A percentile compares a stretch with the other conserved stretches of the same genome.
phyloP scores from a whole-genome alignment of 2,888 invertebrate species.

The Cataglyphis rosenhaueri region DNA sequence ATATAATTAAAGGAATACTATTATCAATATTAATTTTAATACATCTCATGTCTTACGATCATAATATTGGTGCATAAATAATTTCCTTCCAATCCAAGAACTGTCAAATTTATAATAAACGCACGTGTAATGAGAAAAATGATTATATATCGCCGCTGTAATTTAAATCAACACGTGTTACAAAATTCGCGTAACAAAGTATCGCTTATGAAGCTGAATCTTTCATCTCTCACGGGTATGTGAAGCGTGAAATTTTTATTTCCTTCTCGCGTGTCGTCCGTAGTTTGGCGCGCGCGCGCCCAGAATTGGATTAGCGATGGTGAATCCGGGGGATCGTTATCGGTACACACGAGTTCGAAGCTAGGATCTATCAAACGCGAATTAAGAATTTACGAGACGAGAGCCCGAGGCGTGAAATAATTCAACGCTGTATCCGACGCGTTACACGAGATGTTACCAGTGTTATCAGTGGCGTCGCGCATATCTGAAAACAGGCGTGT shows the following conservation, averaged over 20 bases:
- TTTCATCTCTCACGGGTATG: constrained; percentile 25
- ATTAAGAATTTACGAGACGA: constrained; percentile 35
- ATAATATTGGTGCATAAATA: neutral
- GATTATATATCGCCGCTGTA: neutral
- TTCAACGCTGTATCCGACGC: neutral
- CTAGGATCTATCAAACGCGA: constrained; percentile 18
- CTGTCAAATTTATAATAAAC: neutral
- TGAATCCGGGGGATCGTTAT: constrained; percentile 9
- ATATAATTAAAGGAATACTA: neutral
- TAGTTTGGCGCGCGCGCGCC: neutral
- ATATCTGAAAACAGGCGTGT: constrained; percentile 33
- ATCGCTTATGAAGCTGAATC: constrained; percentile 24
- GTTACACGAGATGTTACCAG: constrained; percentile 5
- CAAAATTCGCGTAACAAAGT: constrained; percentile 5
- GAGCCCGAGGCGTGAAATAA: constrained; percentile 30
- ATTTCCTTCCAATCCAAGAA: neutral
- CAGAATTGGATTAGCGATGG: constrained; percentile 41
- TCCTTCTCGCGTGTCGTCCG: constrained; percentile 45
- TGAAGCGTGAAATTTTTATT: constrained; percentile 44
- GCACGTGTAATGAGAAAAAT: constrained; percentile 11
- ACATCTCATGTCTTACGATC: neutral
- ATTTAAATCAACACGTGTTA: constrained; percentile 23
- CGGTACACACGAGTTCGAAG: neutral
- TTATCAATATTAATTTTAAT: constrained; percentile 3
- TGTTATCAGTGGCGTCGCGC: neutral